A percentile compares a stretch with the other conserved stretches of the same genome.
Evolutionary conservation across 92 coral and sea anemone genomes (phyloP).

Genomic region (Palythoa heliodiscus): DNA sequence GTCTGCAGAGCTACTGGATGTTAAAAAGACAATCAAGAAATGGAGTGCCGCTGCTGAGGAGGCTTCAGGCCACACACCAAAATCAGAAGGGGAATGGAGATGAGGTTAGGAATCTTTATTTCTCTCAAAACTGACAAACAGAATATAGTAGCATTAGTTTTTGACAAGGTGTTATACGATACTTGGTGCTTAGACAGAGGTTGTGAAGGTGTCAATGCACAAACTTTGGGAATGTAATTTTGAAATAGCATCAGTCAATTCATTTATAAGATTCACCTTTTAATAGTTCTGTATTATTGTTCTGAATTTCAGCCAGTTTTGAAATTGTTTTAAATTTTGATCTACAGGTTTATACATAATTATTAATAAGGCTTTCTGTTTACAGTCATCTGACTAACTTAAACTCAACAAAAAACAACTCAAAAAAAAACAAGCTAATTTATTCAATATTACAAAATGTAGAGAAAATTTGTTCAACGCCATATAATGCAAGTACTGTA

Average conservation of each 20-base stretch:
- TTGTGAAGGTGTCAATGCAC: too few species aligned
- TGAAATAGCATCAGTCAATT: not conserved
- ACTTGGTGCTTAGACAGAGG: not conserved
- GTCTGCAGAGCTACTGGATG: conserved; percentile 99
- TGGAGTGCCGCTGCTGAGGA: conserved; percentile 93
- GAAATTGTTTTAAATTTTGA: not conserved
- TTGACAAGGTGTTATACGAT: not conserved
- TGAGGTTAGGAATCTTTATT: conserved; percentile 40
- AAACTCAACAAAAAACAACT: too few species aligned
- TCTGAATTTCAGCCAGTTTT: not conserved
- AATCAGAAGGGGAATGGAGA: conserved; percentile 91
- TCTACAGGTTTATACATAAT: too few species aligned
- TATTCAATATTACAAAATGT: too few species aligned
- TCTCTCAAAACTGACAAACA: not conserved
- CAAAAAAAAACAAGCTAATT: too few species aligned
- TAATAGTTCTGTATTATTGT: not conserved
- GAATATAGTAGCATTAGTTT: not conserved
- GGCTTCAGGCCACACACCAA: conserved; percentile 97
- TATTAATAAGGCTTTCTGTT: too few species aligned
- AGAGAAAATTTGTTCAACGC: too few species aligned
- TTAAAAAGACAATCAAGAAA: conserved; percentile 96
- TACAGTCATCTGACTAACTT: too few species aligned
- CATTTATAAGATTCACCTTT: not conserved
- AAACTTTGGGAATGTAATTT: too few species aligned
- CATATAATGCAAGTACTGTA: too few species aligned